A percentile compares a stretch with the other conserved stretches of the same genome.
Evolutionary conservation across 2,113 vertebrate genomes (phyloP).

Genomic region (Ptilorrhoa leucosticta): DNA sequence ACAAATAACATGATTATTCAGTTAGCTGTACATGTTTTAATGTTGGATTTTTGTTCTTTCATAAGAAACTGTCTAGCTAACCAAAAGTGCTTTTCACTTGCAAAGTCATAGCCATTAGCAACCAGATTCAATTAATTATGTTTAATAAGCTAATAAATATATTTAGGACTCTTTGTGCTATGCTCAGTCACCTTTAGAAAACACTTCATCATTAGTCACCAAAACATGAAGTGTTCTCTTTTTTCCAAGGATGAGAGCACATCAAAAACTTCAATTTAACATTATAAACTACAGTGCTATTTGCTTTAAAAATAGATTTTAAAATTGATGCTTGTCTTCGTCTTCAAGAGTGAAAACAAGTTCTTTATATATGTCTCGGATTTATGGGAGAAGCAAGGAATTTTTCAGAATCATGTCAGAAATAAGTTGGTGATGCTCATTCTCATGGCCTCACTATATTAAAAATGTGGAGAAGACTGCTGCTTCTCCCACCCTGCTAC

Average conservation of each 20-base stretch:
- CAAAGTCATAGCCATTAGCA: background rate
- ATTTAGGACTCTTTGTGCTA: background rate
- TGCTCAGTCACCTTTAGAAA: constrained; percentile 39
- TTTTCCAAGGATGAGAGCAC: background rate
- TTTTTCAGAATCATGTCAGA: background rate
- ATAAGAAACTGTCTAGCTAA: background rate
- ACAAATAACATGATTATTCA: constrained; percentile 21
- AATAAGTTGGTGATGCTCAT: background rate
- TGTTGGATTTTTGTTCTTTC: background rate
- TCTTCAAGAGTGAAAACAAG: background rate
- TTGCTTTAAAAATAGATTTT: background rate
- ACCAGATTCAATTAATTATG: constrained; percentile 8
- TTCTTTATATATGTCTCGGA: background rate
- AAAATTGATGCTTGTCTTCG: background rate
- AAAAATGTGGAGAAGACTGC: background rate
- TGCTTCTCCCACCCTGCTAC: background rate
- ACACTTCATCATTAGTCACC: constrained; percentile 20
- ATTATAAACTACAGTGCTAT: background rate
- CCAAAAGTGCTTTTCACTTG: background rate
- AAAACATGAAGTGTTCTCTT: background rate
- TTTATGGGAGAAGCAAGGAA: background rate
- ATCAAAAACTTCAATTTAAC: background rate
- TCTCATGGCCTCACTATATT: background rate
- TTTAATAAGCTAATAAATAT: constrained; percentile 37
- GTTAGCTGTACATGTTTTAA: background rate